Evolutionary conservation across 1,140 invertebrate species (phyloP), one percentile per base, ranked within the genome.

Genomic region (Drosophila quadrilineata): DNA sequence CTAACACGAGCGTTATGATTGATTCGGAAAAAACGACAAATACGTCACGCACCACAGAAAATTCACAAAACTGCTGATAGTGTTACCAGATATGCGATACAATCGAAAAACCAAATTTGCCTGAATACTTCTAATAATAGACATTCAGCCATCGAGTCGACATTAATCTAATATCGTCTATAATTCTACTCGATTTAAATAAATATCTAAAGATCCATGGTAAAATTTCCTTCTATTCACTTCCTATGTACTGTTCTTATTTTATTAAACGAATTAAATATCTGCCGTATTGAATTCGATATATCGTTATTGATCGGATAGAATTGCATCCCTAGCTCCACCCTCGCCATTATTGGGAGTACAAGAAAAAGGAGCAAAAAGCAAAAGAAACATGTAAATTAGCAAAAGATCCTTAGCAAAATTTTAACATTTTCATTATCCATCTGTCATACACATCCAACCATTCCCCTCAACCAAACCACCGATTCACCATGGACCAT

Each of bases 401-500:
- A 29, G 26, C 8, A 46, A n/a, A 49, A 40, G 38, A 41, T 43
- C 28, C 36, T 43, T 41, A 4, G 8, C 43, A 66, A 38, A 24
- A 17, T 33, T 17, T 29, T 82, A 50, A 52, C 52, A 43, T 60
- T 71, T 63, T 80, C 79, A 64, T 80, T 71, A 71, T 24, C 26
- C 57, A 75, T 69, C 62, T 45, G 60, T 50, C 54, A 40, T 49
- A 58, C 59, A 70, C 19, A 64, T 41, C 24, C 33, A 24, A 28
- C 16, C 12, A 49, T 35, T 26, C 17, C 16, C 43, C 52, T 8
- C 14, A 19, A 17, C 59, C 24, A 10, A 45, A 19, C 17, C 45
- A 29, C 31, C 10, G 3, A 62, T 31, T 2, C 8, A 9, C 33
- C 33, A 89, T 89, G 88, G 84, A 89, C 10, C 76, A 69, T 36